A percentile compares a stretch with the other conserved stretches of the same genome.
These are phyloP conservation scores for Drosophila neonasuta DNA, from an alignment of 2,888 invertebrate species.

Conservation along the genomic window DNA sequence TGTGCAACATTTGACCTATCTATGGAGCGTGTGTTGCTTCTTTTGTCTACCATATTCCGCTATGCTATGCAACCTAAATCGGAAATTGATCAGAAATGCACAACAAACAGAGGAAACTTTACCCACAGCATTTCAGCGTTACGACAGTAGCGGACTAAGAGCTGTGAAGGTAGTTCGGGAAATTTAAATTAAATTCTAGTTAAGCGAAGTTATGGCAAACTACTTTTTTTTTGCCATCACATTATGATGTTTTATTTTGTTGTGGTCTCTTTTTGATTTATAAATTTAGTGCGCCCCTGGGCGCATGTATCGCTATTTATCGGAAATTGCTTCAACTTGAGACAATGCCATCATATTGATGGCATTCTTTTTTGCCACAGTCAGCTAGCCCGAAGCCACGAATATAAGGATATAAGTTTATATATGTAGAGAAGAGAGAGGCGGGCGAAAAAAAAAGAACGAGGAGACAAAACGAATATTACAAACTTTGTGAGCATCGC, in stretches of 20 bases:
- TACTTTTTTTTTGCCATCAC: background rate
- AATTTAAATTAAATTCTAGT: background rate
- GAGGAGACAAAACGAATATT: conserved; percentile 17
- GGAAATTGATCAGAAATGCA: conserved; percentile 52
- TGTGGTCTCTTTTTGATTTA: conserved; percentile 4
- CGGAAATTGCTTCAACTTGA: conserved; percentile 61
- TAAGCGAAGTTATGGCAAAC: background rate
- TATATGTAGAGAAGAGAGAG: conserved; percentile 7
- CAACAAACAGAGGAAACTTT: conserved; percentile 6
- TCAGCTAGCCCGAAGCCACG: conserved; percentile 44
- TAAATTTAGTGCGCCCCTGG: conserved; percentile 21
- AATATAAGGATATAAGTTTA: conserved; percentile 18
- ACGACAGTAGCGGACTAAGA: conserved; percentile 7
- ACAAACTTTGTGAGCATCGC: conserved; percentile 33
- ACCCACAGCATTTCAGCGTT: background rate
- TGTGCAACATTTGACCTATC: conserved; percentile 49
- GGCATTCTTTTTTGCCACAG: conserved; percentile 24
- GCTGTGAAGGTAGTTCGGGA: background rate
- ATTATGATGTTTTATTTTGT: background rate
- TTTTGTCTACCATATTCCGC: background rate
- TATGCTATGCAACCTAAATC: conserved; percentile 30
- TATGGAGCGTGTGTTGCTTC: conserved; percentile 12
- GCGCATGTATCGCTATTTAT: conserved; percentile 32
- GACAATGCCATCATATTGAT: conserved; percentile 60
- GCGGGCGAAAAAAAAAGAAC: background rate